phyloP scores from a whole-genome alignment of 1,140 invertebrate genomes.

The Drosophila eugracilis region DNA sequence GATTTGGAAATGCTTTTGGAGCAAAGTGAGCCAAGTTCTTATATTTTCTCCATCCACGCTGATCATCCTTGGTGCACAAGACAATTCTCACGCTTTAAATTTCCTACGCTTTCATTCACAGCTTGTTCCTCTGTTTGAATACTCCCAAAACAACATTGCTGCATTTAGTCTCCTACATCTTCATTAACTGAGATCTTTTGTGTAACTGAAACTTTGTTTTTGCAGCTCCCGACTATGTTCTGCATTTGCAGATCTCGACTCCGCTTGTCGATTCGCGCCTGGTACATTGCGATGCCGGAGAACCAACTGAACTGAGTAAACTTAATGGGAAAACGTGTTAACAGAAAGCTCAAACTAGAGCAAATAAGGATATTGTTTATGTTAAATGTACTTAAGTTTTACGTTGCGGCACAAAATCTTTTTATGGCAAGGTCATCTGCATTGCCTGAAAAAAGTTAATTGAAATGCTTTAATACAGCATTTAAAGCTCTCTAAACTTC shows the following conservation, averaged over 20 bases:
- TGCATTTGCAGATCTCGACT: conserved; percentile 64
- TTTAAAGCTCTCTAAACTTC: conserved; percentile 15
- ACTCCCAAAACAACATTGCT: neutral
- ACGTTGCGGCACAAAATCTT: conserved; percentile 6
- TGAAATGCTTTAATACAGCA: neutral
- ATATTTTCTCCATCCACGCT: neutral
- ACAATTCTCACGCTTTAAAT: neutral
- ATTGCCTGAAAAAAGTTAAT: neutral
- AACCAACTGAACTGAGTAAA: conserved; percentile 58
- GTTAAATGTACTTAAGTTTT: conserved; percentile 28
- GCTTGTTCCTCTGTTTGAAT: conserved; percentile 34
- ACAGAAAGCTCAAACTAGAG: neutral
- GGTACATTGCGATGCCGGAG: conserved; percentile 23
- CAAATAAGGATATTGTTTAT: conserved; percentile 15
- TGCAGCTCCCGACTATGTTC: conserved; percentile 65
- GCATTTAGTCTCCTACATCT: conserved; percentile 5
- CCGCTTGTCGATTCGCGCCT: conserved; percentile 61
- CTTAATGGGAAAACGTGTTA: conserved; percentile 40
- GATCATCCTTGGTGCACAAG: neutral
- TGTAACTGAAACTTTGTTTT: conserved; percentile 10
- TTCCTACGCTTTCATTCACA: conserved; percentile 35
- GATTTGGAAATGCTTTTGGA: conserved; percentile 75
- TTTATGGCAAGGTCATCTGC: neutral
- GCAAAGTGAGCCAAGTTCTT: conserved; percentile 58
- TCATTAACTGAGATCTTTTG: neutral